phyloP scores from a whole-genome alignment of 2,797 vertebrate species.

The Liasis olivaceus region DNA sequence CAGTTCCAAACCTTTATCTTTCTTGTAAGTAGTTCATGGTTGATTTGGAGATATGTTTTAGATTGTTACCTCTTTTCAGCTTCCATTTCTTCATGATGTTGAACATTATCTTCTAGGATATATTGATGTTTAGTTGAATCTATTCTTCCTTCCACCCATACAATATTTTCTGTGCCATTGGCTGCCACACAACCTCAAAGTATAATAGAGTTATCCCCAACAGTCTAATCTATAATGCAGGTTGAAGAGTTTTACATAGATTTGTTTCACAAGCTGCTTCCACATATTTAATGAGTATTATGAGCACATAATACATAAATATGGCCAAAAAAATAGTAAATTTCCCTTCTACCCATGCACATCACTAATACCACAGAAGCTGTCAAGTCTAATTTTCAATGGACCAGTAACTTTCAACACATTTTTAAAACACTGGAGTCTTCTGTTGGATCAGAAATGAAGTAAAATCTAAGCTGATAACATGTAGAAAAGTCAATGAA shows the following conservation, averaged over 20 bases:
- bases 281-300: slow-evolving; percentile 26
- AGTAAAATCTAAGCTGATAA: slow-evolving; percentile 12
- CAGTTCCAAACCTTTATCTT: no score
- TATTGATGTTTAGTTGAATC: no score
- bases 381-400: slow-evolving; percentile 49
- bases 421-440: slow-evolving; percentile 2
- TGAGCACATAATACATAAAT: slow-evolving; percentile 36
- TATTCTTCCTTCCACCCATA: no score
- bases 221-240: background rate
- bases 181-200: no score
- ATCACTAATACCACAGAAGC: slow-evolving; percentile 37
- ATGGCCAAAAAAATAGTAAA: slow-evolving; percentile 37
- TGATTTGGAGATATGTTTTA: no score
- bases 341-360: slow-evolving; percentile 10
- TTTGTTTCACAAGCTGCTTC: slow-evolving; percentile 38
- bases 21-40: no score
- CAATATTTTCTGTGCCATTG: no score
- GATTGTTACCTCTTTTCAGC: no score
- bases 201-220: no score
- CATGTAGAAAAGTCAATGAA: slow-evolving; percentile 9
- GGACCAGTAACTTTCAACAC: slow-evolving; percentile 48
- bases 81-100: no score
- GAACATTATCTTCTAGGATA: no score
- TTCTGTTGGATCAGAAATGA: background rate
- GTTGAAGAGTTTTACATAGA: background rate